Conservation (phyloP, 2,113 vertebrate species). For the Eira barbara region DNA sequence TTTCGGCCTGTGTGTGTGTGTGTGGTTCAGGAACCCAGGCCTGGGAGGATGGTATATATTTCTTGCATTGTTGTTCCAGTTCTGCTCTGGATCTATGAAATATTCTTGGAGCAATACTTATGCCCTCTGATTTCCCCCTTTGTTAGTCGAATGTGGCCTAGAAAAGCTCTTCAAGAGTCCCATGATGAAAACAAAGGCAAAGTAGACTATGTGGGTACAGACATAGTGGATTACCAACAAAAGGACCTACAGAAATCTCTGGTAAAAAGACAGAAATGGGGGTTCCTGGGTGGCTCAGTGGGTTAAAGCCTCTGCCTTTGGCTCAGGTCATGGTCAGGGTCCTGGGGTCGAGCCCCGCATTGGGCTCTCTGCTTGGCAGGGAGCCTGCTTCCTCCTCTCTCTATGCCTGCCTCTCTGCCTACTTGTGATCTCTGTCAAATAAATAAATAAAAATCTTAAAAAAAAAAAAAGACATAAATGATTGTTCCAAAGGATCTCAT, state of each 20-base stretch:
- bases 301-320: no score
- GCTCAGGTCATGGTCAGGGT: no score
- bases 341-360: no score
- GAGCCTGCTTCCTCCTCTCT: no score
- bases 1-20: not conserved
- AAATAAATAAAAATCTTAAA: no score
- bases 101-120: slow-evolving; percentile 92
- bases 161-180: slow-evolving; percentile 80
- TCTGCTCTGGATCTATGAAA: slow-evolving; percentile 97
- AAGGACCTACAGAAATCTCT: slow-evolving; percentile 68
- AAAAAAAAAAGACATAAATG: slow-evolving; percentile 83
- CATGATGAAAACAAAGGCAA: slow-evolving; percentile 41
- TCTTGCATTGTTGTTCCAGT: slow-evolving; percentile 96
- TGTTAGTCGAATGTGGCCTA: slow-evolving; percentile 88
- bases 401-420: no score
- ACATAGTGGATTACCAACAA: slow-evolving; percentile 69
- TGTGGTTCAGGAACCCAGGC: not conserved
- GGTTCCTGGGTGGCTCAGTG: no score
- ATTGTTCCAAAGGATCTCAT: not conserved
- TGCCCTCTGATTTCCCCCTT: slow-evolving; percentile 92
- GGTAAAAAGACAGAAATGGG: slow-evolving; percentile 33
- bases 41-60: slow-evolving; percentile 74
- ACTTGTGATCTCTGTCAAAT: no score
- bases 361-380: no score
- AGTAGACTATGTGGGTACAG: slow-evolving; percentile 71